Evolutionary conservation across 92 coral and sea anemone species (phyloP).

Genomic region (Plumapathes pennacea): DNA sequence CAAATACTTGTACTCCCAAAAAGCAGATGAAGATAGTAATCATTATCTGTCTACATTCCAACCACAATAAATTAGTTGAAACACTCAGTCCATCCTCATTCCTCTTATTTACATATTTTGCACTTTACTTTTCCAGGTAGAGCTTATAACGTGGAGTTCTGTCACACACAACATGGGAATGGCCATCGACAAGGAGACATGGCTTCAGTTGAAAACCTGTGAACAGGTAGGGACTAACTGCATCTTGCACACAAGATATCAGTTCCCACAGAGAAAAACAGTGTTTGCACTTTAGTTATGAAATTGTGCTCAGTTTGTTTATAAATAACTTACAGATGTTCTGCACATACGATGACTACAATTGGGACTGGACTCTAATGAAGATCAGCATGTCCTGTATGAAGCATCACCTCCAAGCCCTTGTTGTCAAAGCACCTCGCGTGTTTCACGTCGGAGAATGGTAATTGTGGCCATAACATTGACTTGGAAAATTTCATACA

Average conservation of each 20-base stretch:
- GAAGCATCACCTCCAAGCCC: conserved; percentile 52
- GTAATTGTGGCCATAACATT: conserved; percentile 24
- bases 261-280: too few relatives aligned
- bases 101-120: too few relatives aligned
- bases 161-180: conserved; percentile 93
- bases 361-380: conserved; percentile 99
- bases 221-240: conserved; percentile 29
- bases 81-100: too few relatives aligned
- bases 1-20: too few relatives aligned
- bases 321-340: conserved; percentile 64
- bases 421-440: conserved; percentile 77
- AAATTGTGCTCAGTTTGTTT: too few relatives aligned
- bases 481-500: neutral
- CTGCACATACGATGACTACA: conserved; percentile 88
- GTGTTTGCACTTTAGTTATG: too few relatives aligned
- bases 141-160: conserved; percentile 69
- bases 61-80: too few relatives aligned
- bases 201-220: conserved; percentile 69
- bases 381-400: conserved; percentile 71
- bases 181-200: conserved; percentile 87
- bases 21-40: too few relatives aligned
- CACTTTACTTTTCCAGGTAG: conserved; percentile 36
- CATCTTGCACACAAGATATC: too few relatives aligned
- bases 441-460: conserved; percentile 96
- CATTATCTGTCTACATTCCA: too few relatives aligned